Conservation (phyloP, 2,113 vertebrate genomes). For the Vulpes lagopus region DNA sequence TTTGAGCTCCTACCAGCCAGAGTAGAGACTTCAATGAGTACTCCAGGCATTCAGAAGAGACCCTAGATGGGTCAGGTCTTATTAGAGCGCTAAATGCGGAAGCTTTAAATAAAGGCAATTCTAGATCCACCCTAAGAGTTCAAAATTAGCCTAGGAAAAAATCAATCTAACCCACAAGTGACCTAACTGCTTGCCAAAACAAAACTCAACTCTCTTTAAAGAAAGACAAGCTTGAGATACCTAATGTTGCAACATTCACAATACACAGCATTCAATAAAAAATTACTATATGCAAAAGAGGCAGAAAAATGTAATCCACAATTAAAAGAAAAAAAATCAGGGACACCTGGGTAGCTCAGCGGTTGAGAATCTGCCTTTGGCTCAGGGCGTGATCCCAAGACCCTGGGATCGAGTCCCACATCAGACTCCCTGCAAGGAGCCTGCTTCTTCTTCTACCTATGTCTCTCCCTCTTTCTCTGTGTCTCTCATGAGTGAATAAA, state of each 20-base stretch:
- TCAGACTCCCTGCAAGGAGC: no score
- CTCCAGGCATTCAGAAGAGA: background rate
- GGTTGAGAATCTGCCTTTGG: no score
- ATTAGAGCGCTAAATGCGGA: background rate
- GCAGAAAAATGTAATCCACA: background rate
- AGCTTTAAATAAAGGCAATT: conserved; percentile 23
- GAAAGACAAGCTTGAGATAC: background rate
- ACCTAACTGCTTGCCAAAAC: background rate
- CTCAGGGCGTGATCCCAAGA: no score
- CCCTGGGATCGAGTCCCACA: no score
- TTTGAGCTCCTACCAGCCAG: background rate
- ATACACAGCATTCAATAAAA: background rate
- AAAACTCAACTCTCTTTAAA: conserved; percentile 18
- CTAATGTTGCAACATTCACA: background rate
- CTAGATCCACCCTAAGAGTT: background rate
- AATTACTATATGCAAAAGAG: background rate
- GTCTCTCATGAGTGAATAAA: no score
- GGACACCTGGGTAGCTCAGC: no score
- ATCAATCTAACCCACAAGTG: background rate
- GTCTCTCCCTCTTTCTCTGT: no score
- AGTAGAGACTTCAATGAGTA: background rate
- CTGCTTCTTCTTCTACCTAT: no score
- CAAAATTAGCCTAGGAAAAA: background rate
- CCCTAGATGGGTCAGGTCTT: background rate
- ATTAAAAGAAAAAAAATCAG: background rate